phyloP scores from a whole-genome alignment of 2,797 vertebrate genomes.

The Luscinia luscinia region DNA sequence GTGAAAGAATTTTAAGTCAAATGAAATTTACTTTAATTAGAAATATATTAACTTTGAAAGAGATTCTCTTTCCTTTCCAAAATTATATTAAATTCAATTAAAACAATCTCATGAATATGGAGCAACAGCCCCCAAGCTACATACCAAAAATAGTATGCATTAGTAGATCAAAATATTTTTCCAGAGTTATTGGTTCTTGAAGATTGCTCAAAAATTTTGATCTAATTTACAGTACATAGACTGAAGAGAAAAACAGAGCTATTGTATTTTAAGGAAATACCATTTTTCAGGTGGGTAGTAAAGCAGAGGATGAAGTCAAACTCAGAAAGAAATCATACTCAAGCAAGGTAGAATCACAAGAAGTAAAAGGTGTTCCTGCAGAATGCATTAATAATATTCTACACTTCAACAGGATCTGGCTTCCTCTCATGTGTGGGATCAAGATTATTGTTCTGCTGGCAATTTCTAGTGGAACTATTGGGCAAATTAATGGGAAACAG shows the following conservation, averaged over 20 bases:
- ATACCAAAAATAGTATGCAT: not conserved
- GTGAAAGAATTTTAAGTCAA: slow-evolving; percentile 11
- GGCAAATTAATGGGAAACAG: not conserved
- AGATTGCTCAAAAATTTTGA: not conserved
- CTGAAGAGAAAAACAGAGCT: not conserved
- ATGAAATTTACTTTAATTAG: slow-evolving; percentile 26
- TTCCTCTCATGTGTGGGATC: not conserved
- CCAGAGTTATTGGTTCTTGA: not conserved
- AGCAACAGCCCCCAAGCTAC: not conserved
- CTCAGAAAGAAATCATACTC: not conserved
- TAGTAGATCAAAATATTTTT: not conserved
- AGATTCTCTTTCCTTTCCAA: not conserved
- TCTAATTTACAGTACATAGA: not conserved
- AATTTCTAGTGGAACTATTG: not conserved
- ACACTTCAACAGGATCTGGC: not conserved
- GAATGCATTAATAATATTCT: not conserved
- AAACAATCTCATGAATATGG: not conserved
- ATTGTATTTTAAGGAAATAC: not conserved
- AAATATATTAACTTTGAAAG: slow-evolving; percentile 15
- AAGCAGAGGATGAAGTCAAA: not conserved
- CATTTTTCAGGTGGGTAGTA: not conserved
- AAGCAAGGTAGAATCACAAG: not conserved
- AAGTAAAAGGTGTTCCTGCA: not conserved
- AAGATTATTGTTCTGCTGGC: not conserved
- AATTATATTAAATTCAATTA: slow-evolving; percentile 10